Percentiles rank a stretch among this genome's conserved stretches.
phyloP scores from a whole-genome alignment of 2,113 vertebrate species.

The Mus pahari region DNA sequence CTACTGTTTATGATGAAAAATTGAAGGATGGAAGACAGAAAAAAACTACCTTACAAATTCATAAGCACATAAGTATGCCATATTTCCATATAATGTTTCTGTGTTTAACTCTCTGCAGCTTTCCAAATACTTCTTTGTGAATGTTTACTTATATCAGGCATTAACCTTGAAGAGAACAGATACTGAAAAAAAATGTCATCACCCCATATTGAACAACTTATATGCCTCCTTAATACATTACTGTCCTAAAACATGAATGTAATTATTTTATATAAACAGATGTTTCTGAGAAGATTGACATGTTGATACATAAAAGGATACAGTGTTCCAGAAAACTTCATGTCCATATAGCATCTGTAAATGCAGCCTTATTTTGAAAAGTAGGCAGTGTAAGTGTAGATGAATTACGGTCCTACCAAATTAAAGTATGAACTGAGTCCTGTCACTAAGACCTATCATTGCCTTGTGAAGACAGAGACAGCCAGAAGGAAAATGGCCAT shows the following conservation, averaged over 20 bases:
- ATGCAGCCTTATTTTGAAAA: conserved; percentile 45
- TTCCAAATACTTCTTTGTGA: conserved; percentile 2
- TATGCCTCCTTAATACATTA: background rate
- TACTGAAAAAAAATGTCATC: background rate
- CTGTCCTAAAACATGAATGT: background rate
- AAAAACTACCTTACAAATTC: background rate
- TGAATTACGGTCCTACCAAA: background rate
- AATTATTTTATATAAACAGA: background rate
- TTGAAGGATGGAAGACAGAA: background rate
- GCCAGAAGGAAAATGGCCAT: background rate
- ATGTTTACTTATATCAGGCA: background rate
- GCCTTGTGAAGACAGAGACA: background rate
- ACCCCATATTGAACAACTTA: background rate
- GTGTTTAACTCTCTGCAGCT: background rate
- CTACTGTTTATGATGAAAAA: background rate
- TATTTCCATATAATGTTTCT: background rate
- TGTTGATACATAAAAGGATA: background rate
- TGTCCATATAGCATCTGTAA: background rate
- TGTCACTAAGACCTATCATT: background rate
- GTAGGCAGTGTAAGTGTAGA: background rate
- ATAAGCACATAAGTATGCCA: background rate
- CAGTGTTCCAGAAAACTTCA: background rate
- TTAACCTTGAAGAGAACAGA: conserved; percentile 5
- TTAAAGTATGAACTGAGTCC: background rate
- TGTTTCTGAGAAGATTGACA: conserved; percentile 9